phyloP scores from a whole-genome alignment of 1,140 invertebrate species.

The Caenorhabditis inopinata region DNA sequence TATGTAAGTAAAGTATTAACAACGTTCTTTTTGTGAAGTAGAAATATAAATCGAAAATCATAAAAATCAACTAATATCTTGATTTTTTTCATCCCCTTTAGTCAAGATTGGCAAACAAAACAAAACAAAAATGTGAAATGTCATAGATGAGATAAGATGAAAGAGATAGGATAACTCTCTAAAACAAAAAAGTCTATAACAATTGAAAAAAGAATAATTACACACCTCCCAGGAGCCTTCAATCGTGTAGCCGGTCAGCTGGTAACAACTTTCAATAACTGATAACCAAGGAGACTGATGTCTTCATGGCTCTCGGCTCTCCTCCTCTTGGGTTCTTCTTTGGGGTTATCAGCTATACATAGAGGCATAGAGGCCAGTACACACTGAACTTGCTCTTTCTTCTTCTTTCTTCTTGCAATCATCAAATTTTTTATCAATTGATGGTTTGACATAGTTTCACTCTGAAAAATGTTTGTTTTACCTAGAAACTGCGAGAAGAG shows the following conservation, averaged over 20 bases:
- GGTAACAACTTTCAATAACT: neutral
- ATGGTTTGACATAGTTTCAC: neutral
- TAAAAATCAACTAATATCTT: too few species aligned
- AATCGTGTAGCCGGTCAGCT: neutral
- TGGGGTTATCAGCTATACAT: too few species aligned
- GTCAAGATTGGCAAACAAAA: too few species aligned
- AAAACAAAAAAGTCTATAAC: neutral
- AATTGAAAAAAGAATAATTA: neutral
- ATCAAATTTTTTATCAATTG: neutral
- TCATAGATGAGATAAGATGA: neutral
- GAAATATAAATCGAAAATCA: too few species aligned
- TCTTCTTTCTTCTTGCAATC: neutral
- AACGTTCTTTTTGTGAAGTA: too few species aligned
- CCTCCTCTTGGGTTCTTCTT: too few species aligned
- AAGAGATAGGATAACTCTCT: neutral
- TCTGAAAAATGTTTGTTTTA: too few species aligned
- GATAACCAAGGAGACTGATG: neutral
- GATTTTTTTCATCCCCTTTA: too few species aligned
- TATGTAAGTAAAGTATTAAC: too few species aligned
- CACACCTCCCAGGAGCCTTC: neutral
- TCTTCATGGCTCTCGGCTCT: too few species aligned
- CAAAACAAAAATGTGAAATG: too few species aligned
- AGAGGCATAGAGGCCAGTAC: neutral
- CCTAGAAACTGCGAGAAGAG: too few species aligned
- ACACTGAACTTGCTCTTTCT: constrained; percentile 18